Evolutionary conservation across 1,140 invertebrate species (phyloP), one percentile per base, ranked within the genome.

Genomic region (Lordiphosa collinella): DNA sequence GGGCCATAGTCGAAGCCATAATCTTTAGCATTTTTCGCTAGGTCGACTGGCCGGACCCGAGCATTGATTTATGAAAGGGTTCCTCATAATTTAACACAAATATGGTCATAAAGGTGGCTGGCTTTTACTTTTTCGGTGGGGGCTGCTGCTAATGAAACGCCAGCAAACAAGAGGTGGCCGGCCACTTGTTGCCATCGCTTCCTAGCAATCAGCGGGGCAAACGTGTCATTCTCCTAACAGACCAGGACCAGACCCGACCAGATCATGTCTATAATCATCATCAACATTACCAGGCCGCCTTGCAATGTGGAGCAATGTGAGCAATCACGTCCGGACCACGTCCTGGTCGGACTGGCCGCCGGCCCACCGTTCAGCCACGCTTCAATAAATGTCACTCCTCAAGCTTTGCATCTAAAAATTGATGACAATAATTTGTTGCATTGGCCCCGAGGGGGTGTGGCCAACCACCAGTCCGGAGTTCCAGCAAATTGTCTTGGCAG

Each of bases 381-480:
- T 80, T 80, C 76, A 80, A 80, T 80, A 80, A 80, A 80, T 80
- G 76, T 80, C 76, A 80, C 72, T 80, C 76, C 76, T 82, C 76
- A 64, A 80, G 76, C 76, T 82, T 80, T 84, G 76, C 76, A 80
- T 80, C 76, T 80, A 84, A 84, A 82, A 80, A 80, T 84, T 80
- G 76, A 80, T 80, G 76, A 80, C 76, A 80, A 84, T 80, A 80
- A 80, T 80, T 80, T 80, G 76, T 80, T 80, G 76, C 78, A 76
- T 82, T 60, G 78, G 41, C 41, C 67, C 78, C 67, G 47, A 67
- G 63, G 78, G 78, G 78, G 78, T 84, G 78, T 84, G 76, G 71
- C 76, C 57, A 52, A 41, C 49, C 32, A 11, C 32, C 47, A 56
- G 58, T 48, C 38, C 41, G 46, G 11, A 29, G 41, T 29, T 41